Percentiles rank a stretch among this genome's conserved stretches.
Evolutionary conservation across 2,113 vertebrate genomes (phyloP).

Genomic region (Odontesthes bonariensis): DNA sequence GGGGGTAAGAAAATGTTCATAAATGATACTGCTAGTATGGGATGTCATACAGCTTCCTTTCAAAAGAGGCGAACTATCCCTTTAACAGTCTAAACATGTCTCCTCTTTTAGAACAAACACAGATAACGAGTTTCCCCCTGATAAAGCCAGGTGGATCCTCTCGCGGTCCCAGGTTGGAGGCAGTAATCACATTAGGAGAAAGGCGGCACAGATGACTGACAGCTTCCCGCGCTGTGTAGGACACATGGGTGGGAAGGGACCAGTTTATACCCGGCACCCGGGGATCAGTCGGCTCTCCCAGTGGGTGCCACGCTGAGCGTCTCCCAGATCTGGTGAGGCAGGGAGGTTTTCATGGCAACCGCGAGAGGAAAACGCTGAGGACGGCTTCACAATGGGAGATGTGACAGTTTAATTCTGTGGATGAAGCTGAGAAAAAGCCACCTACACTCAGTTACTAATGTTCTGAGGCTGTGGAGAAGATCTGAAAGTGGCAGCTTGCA

Average conservation of each 20-base stretch:
- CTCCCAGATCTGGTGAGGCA: constrained; percentile 35
- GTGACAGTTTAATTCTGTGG: constrained; percentile 48
- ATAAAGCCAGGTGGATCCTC: constrained; percentile 54
- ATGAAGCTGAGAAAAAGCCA: constrained; percentile 27
- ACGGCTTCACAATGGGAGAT: constrained; percentile 25
- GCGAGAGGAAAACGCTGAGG: constrained; percentile 15
- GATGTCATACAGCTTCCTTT: no score
- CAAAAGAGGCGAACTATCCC: no score
- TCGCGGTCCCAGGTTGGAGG: constrained; percentile 31
- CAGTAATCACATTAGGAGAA: constrained; percentile 51
- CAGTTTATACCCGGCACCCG: constrained; percentile 40
- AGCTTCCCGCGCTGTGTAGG: constrained; percentile 20
- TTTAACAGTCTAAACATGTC: constrained; percentile 60
- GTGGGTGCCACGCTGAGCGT: constrained; percentile 4
- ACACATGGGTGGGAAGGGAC: constrained; percentile 64
- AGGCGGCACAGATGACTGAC: constrained; percentile 49
- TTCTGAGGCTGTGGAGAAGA: constrained; percentile 8
- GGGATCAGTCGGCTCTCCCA: constrained; percentile 31
- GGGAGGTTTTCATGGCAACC: constrained; percentile 35
- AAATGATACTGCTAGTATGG: no score
- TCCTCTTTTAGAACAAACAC: constrained; percentile 65
- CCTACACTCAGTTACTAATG: constrained; percentile 32
- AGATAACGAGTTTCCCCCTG: constrained; percentile 65
- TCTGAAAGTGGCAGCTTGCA: constrained; percentile 12
- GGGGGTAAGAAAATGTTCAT: no score